phyloP scores from a whole-genome alignment of 2,797 vertebrate species.

The Gymnoscopelus microlampas region DNA sequence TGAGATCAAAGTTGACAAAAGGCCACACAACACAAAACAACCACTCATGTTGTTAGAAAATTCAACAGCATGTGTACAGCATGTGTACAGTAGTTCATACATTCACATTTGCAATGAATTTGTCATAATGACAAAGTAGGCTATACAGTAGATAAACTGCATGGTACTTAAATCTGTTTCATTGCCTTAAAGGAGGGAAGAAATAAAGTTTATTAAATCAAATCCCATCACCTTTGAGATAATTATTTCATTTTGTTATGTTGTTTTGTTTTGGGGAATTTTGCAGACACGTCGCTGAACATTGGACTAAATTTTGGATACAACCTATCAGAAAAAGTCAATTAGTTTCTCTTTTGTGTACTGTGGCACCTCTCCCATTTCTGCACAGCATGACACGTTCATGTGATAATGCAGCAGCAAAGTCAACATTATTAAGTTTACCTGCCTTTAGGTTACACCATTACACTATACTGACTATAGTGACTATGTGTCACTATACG shows the following conservation, averaged over 20 bases:
- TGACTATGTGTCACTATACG: conserved; percentile 10
- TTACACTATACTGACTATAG: conserved; percentile 3
- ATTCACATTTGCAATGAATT: not conserved
- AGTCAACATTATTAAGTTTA: too few relatives aligned
- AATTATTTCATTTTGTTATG: too few relatives aligned
- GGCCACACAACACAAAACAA: conserved; percentile 33
- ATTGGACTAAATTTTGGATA: not conserved
- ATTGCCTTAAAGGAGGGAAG: too few relatives aligned
- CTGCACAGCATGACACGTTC: not conserved
- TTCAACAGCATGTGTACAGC: not conserved
- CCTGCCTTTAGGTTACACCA: too few relatives aligned
- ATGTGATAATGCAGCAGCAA: conserved; percentile 1
- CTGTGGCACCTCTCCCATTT: not conserved
- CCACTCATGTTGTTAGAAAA: conserved; percentile 27
- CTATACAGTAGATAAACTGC: not conserved
- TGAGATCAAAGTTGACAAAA: conserved; percentile 44
- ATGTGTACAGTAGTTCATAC: not conserved
- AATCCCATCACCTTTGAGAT: too few relatives aligned
- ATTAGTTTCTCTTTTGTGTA: not conserved
- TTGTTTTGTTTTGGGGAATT: not conserved
- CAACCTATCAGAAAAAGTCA: not conserved
- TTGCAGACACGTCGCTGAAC: conserved; percentile 7
- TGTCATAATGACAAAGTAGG: not conserved
- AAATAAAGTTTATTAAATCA: too few relatives aligned
- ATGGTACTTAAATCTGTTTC: not conserved